Evolutionary conservation across 2,797 vertebrate genomes (phyloP).

Genomic region (Pseudochromis fuscus): DNA sequence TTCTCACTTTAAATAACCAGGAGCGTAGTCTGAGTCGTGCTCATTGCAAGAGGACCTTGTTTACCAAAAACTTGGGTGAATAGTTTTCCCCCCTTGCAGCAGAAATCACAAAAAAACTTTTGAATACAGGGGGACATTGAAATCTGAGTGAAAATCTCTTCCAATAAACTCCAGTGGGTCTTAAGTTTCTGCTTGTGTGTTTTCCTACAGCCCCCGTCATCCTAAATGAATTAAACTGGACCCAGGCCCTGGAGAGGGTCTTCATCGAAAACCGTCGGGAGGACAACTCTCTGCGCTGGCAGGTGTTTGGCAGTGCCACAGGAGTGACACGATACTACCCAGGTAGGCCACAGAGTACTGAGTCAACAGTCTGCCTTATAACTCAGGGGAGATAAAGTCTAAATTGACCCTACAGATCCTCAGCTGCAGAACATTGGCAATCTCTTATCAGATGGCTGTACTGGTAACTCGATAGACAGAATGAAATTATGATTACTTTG

Average conservation of each 20-base stretch:
- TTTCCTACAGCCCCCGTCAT: constrained; percentile 90
- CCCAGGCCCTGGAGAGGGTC: constrained; percentile 92
- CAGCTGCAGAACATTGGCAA: constrained; percentile 69
- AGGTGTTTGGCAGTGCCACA: constrained; percentile 98
- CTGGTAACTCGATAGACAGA: constrained; percentile 70
- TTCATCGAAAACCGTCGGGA: constrained; percentile 95
- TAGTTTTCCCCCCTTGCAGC: constrained; percentile 4
- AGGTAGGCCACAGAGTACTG: constrained; percentile 58
- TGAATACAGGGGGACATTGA: neutral
- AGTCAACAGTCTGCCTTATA: constrained; percentile 58
- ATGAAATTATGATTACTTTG: constrained; percentile 79
- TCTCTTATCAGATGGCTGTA: constrained; percentile 77
- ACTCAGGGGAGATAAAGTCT: constrained; percentile 72
- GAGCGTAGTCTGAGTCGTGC: constrained; percentile 13
- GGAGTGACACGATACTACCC: constrained; percentile 94
- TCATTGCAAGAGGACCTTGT: constrained; percentile 7
- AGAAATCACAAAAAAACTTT: constrained; percentile 7
- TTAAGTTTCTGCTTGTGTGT: constrained; percentile 11
- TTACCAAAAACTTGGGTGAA: constrained; percentile 3
- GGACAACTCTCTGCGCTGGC: constrained; percentile 96
- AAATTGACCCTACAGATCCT: constrained; percentile 74
- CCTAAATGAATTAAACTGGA: constrained; percentile 99
- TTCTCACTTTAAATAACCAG: constrained; percentile 19
- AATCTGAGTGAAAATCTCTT: neutral
- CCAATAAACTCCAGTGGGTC: neutral